Evolutionary conservation across 1,140 invertebrate genomes (phyloP), one percentile per base, ranked within the genome.

Genomic region (Hermatobates lingyangjiaoensis): DNA sequence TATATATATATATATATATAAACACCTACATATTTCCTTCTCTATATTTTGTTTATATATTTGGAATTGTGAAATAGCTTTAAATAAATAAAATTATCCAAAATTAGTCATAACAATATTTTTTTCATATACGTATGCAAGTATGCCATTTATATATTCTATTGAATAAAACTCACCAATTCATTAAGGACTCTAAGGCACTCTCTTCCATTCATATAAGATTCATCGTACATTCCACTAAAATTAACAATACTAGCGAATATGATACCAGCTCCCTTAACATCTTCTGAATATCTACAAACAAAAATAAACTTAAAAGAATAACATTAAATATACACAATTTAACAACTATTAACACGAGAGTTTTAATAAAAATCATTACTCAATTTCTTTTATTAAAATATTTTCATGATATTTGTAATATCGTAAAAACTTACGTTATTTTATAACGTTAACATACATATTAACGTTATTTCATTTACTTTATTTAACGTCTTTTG

Each of bases 191-290:
- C 90, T 7, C 93, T 71, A 30, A 96, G 66, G 65, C 88, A 96
- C 66, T 96, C 92, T 61, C 87, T 86, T 0, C 89, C 87, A 0
- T 86, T 83, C 52, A 90, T 70, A 69, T 90, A 97, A 27, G 87
- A 89, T 62, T 96, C 93, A 63, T 96, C 91, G 62, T 94, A 95
- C 68, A 94, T 81, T 64, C 94, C 89, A 58, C 91, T 89, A 64
- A 95, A 96, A 65, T 96, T 96, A 0, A 91, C 83, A 50, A 96
- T 91, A 57, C 83, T 89, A 2, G 91, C 91, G 62, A 97, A 96
- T 56, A 96, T 84, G 14, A 96, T 90, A 0, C 83, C 92, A 0
- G 90, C 89, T 56, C 88, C 76, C 60, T 83, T 83, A 62, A 95
- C 89, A 67, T 95, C 95, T 63, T 93, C 87, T 2, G 90, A 95